A percentile compares a stretch with the other conserved stretches of the same genome.
Conservation (phyloP, 1,140 invertebrate genomes). For the Coptotermes formosanus region DNA sequence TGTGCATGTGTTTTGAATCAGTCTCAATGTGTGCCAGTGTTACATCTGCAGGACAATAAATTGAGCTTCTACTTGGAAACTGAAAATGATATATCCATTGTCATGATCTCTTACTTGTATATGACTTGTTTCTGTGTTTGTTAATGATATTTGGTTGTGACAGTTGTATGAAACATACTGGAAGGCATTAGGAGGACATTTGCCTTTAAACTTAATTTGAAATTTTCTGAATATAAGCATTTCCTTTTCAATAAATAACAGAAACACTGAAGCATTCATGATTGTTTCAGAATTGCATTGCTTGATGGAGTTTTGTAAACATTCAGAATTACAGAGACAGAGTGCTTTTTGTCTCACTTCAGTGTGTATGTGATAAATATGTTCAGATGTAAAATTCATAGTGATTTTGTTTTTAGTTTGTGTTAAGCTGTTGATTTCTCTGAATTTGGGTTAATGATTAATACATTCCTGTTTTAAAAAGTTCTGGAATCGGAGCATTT, state of each 20-base stretch:
- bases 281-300: too few species aligned
- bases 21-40: slow-evolving; percentile 14
- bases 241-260: neutral
- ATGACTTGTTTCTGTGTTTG: neutral
- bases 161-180: neutral
- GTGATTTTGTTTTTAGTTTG: too few species aligned
- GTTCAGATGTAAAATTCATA: too few species aligned
- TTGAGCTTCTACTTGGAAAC: neutral
- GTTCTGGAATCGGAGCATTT: too few species aligned
- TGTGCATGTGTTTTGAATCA: neutral
- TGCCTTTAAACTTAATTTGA: neutral
- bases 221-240: neutral
- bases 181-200: neutral
- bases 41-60: neutral
- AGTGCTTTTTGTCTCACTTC: too few species aligned
- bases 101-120: slow-evolving; percentile 9
- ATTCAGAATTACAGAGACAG: too few species aligned
- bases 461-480: too few species aligned
- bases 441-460: too few species aligned
- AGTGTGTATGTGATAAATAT: too few species aligned
- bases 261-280: too few species aligned
- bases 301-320: too few species aligned
- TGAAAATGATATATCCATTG: neutral
- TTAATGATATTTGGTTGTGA: neutral
- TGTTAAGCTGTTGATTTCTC: too few species aligned